Evolutionary conservation across 2,888 invertebrate species (phyloP).

Genomic region (Aricia artaxerxes): DNA sequence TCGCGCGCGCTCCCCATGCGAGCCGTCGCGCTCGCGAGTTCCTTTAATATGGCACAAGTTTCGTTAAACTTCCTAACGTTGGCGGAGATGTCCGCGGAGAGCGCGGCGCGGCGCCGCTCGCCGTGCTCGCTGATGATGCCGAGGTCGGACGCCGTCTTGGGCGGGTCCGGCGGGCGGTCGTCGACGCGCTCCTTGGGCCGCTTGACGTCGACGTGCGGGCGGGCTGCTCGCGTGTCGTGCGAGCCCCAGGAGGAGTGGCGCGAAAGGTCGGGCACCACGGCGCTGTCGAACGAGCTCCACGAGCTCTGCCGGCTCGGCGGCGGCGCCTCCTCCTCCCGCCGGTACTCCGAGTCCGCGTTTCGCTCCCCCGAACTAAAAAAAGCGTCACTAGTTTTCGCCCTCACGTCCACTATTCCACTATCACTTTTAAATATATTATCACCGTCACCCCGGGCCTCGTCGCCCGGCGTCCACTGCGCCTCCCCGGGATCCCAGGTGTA

Average conservation of each 20-base stretch:
- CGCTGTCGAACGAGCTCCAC: constrained; percentile 89
- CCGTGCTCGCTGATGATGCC: constrained; percentile 64
- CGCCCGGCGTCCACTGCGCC: constrained; percentile 50
- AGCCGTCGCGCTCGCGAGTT: constrained; percentile 72
- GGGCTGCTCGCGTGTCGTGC: constrained; percentile 81
- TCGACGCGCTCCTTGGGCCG: constrained; percentile 61
- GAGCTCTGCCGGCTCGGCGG: constrained; percentile 84
- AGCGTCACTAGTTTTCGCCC: constrained; percentile 80
- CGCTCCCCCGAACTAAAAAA: constrained; percentile 86
- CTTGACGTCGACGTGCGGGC: constrained; percentile 51
- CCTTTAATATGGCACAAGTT: constrained; percentile 82
- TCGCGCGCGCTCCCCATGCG: constrained; percentile 62
- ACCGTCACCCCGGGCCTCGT: constrained; percentile 59
- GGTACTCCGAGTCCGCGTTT: constrained; percentile 80
- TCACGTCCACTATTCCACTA: constrained; percentile 72
- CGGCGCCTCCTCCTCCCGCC: constrained; percentile 63
- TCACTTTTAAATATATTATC: constrained; percentile 76
- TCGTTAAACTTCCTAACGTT: constrained; percentile 74
- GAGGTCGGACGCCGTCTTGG: constrained; percentile 56
- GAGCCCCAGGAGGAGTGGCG: constrained; percentile 92
- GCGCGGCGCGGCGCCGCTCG: constrained; percentile 48
- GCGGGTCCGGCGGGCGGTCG: constrained; percentile 44
- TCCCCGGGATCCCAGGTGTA: constrained; percentile 87
- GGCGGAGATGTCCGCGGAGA: constrained; percentile 51
- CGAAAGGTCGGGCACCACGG: constrained; percentile 86